Base-by-base conservation (phyloP, 1,140 invertebrate species). In the Zaprionus vittiger region DNA sequence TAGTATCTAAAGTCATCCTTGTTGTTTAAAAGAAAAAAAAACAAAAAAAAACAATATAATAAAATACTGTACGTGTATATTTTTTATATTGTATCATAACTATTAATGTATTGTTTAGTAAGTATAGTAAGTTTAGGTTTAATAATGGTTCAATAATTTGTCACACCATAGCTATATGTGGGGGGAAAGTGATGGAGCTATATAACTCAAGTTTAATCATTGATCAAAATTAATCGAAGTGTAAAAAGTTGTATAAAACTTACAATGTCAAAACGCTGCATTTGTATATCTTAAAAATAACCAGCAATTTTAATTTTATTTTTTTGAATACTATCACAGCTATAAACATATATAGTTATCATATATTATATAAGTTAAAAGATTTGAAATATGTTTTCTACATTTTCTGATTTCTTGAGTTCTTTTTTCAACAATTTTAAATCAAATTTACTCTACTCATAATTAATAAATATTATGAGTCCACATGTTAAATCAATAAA, bases 11-110 rank as follows among this genome's bases (percentile, higher is more conserved):
- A 70, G n/a, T 73, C 26, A 77, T 44, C 17, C 38, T 60, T 63
- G 62, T 77, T 77, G 14, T 73, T 63, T 60, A 22, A 47, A 56
- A 56, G 22, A 62, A 17, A 17, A 44, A 41, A 41, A 41, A 41
- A 0, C 17, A 47, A 57, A n/a, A 41, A 17, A 47, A 56, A 63
- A 65, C 55, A 73, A 73, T 61, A 60, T 59, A 60, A 76, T 72
- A 60, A 65, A 76, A 54, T 72, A 76, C 24, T 54, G 56, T 65
- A 64, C 59, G 54, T 75, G 68, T 76, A 72, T 72, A 76, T 72
- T 72, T 76, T 68, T 72, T 72, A 68, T 68, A 73, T 68, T 38
- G 44, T 76, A 72, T 54, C 31, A 57, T 60, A 72, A 72, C 12
- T n/a, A 28, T 64, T 52, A 17, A 57, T 71, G 41, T 59, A 75